Base-by-base conservation (phyloP, 2,888 invertebrate species). In the Dasysyrphus albostriatus region DNA sequence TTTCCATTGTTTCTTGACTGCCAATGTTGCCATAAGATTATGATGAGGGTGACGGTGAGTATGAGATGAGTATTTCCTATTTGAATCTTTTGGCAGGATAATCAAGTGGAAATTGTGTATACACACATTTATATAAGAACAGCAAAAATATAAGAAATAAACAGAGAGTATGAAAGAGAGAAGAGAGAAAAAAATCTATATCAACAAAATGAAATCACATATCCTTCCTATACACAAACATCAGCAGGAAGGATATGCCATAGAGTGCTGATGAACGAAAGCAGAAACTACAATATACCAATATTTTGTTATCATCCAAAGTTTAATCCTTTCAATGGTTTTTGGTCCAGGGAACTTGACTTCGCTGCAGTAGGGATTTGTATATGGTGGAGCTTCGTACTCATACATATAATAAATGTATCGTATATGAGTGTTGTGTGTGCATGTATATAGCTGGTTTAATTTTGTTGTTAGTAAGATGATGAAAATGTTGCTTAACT, bases 281-380 rank as follows among this genome's bases (percentile, higher is more conserved):
- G 73, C 73, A 69, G 37, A 81, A 85, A 85, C 85, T 77, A 67
- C 49, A 67, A 37, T 67, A 77, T 77, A 73, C 77, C 77, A 85
- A 85, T 85, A 85, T 85, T 85, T 85, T 82, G 76, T 81, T 85
- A 81, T 81, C 81, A 85, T 85, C 85, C 69, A 77, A 81, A 81
- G 81, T 77, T 77, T 59, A 77, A 77, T 73, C 85, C 85, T 81
- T 85, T 77, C 61, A 61, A 81, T 84, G 67, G 75, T 73, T 80
- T 80, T 84, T 75, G 70, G 80, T 75, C 80, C 76, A 29, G 76
- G 51, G 54, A 19, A 12, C 72, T 80, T 61, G 51, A 65, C 63
- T 49, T 54, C 16, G 54, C 8, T 32, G n/a, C 34, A 39, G 10
- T 19, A 19, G 2, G 49, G 19, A 49, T 19, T 61, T 39, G 16